Conservation (phyloP, 2,888 invertebrate species). For the Anthophora plumipes region DNA sequence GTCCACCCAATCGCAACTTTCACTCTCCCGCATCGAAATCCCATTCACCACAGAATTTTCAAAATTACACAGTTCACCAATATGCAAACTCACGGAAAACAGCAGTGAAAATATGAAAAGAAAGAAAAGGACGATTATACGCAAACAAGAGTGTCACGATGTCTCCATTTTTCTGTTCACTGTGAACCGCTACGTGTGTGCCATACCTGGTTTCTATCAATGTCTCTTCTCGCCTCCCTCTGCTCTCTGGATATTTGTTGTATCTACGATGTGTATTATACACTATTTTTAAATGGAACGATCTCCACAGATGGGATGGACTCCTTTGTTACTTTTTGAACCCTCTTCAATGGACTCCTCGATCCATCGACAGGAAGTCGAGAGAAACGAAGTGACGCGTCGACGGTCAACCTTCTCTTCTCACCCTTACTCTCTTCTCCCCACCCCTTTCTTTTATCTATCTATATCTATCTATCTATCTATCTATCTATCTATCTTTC, state of each 20-base stretch:
- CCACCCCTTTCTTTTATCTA: slow-evolving; percentile 13
- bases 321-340: slow-evolving; percentile 46
- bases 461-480: slow-evolving; percentile 18
- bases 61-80: too few species aligned
- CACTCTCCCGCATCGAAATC: too few species aligned
- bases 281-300: slow-evolving; percentile 46
- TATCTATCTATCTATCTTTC: slow-evolving; percentile 23
- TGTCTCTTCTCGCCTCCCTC: slow-evolving; percentile 52
- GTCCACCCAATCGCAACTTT: too few species aligned
- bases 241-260: slow-evolving; percentile 66
- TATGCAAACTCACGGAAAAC: neutral
- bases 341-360: slow-evolving; percentile 54
- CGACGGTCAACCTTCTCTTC: neutral
- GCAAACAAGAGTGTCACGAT: slow-evolving; percentile 54
- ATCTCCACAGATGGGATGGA: slow-evolving; percentile 64
- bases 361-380: slow-evolving; percentile 52
- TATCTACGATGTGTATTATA: slow-evolving; percentile 59
- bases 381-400: neutral
- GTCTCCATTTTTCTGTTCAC: slow-evolving; percentile 75
- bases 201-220: slow-evolving; percentile 74
- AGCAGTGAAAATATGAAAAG: slow-evolving; percentile 36
- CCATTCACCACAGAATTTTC: too few species aligned
- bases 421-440: neutral
- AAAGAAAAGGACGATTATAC: slow-evolving; percentile 68
- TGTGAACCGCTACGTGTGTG: slow-evolving; percentile 80